Evolutionary conservation across 1,140 invertebrate species (phyloP).

Genomic region (Bombyx mandarina): DNA sequence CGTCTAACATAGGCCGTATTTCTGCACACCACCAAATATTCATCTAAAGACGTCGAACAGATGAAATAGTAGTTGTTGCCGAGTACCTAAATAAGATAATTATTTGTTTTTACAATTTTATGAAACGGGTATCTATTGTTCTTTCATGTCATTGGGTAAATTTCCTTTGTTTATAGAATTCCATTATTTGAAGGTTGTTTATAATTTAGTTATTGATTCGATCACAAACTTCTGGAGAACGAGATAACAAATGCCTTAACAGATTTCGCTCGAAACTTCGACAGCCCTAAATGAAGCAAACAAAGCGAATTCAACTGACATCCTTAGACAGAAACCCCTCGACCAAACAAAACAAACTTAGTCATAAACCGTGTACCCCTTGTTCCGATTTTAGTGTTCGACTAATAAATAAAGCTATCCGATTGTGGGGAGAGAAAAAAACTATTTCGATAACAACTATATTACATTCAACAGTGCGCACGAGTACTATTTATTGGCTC

Average conservation of each 20-base stretch:
- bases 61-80: no score
- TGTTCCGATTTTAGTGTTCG: constrained; percentile 47
- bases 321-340: constrained; percentile 32
- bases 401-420: constrained; percentile 60
- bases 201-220: constrained; percentile 4
- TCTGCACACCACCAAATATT: no score
- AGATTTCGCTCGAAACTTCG: constrained; percentile 12
- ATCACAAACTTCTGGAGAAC: not conserved
- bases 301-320: constrained; percentile 45
- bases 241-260: not conserved
- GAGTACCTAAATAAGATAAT: not conserved
- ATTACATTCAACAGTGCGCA: constrained; percentile 40
- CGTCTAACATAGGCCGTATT: no score
- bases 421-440: constrained; percentile 32
- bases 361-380: constrained; percentile 51
- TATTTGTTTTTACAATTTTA: not conserved
- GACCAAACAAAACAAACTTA: constrained; percentile 41
- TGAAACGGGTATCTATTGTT: not conserved
- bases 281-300: constrained; percentile 27
- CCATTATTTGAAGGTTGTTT: not conserved
- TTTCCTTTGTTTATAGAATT: not conserved
- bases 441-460: constrained; percentile 29
- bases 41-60: no score
- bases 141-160: not conserved
- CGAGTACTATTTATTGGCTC: constrained; percentile 30